phyloP scores from a whole-genome alignment of 2,888 invertebrate species.

The Idaea aversata region DNA sequence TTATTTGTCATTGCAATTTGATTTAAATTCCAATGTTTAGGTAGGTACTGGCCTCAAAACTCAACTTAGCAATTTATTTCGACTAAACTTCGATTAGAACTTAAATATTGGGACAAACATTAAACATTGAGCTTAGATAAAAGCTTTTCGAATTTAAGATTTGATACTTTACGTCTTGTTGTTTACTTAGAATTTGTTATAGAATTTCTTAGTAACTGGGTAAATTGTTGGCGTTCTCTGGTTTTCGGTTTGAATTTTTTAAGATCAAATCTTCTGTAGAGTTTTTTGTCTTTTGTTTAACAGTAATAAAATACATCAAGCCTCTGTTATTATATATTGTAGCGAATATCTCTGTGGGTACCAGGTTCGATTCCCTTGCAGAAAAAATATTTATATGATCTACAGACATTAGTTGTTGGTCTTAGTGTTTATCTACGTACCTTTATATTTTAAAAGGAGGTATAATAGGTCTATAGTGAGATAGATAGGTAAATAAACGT shows the following conservation, averaged over 20 bases:
- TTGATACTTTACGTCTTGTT: not conserved
- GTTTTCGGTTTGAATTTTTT: not conserved
- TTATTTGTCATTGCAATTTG: slow-evolving; percentile 15
- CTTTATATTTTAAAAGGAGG: too few relatives aligned
- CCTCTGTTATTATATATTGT: too few relatives aligned
- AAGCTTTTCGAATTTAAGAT: slow-evolving; percentile 1
- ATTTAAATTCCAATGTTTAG: slow-evolving; percentile 16
- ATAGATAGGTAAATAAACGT: too few relatives aligned
- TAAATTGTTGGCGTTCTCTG: not conserved
- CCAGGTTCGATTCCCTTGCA: too few relatives aligned
- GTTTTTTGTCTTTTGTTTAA: too few relatives aligned
- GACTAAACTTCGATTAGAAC: not conserved
- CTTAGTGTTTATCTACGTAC: too few relatives aligned
- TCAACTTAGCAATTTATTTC: slow-evolving; percentile 10
- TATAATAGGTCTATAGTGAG: too few relatives aligned
- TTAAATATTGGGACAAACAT: not conserved
- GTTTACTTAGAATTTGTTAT: slow-evolving; percentile 2
- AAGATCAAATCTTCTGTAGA: too few relatives aligned
- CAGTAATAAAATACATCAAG: too few relatives aligned
- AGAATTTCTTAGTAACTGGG: not conserved
- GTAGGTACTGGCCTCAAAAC: slow-evolving; percentile 8
- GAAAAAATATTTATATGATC: too few relatives aligned
- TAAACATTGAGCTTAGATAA: not conserved
- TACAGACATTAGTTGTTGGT: too few relatives aligned
- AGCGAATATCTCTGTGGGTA: too few relatives aligned